Percentiles rank a stretch among this genome's conserved stretches.
These are phyloP conservation scores for Paracyclopina nana DNA, from an alignment of 1,140 invertebrate genomes.

Conservation along the genomic window DNA sequence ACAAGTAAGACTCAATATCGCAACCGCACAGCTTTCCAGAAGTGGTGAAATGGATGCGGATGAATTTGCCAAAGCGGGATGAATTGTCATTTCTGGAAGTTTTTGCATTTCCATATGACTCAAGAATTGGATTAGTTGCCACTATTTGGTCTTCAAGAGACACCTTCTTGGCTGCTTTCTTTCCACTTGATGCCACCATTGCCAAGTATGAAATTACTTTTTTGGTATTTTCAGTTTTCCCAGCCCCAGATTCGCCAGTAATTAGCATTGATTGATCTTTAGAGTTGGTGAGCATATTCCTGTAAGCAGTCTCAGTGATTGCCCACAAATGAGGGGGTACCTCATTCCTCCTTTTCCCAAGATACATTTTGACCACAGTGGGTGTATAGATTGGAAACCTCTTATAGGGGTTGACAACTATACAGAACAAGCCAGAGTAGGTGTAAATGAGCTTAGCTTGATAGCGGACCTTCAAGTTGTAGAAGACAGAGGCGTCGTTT, in stretches of 20 bases:
- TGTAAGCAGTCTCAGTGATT: slow-evolving; percentile 98
- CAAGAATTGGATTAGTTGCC: slow-evolving; percentile 95
- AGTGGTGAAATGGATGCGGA: slow-evolving; percentile 98
- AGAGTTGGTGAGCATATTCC: slow-evolving; percentile 84
- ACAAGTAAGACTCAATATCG: slow-evolving; percentile 98
- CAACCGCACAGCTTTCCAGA: slow-evolving; percentile 98
- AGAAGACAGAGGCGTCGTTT: slow-evolving; percentile 89
- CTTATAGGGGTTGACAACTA: slow-evolving; percentile 99
- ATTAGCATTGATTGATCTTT: slow-evolving; percentile 25
- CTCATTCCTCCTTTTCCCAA: slow-evolving; percentile 96
- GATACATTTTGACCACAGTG: slow-evolving; percentile 88
- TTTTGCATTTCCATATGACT: slow-evolving; percentile 99
- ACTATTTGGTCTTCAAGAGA: slow-evolving; percentile 89
- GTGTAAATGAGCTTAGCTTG: slow-evolving; percentile 38
- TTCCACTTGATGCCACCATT: slow-evolving; percentile 33
- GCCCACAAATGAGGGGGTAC: slow-evolving; percentile 99
- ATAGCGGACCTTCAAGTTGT: slow-evolving; percentile 97
- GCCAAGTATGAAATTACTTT: slow-evolving; percentile 46
- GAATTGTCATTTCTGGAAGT: slow-evolving; percentile 99
- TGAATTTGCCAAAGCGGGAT: slow-evolving; percentile 99
- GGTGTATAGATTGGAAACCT: slow-evolving; percentile 95
- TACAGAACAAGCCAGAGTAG: slow-evolving; percentile 98
- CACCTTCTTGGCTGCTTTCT: slow-evolving; percentile 35
- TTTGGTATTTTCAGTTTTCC: slow-evolving; percentile 45
- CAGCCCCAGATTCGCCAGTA: slow-evolving; percentile 38